Evolutionary conservation across 2,797 vertebrate genomes (phyloP).

Genomic region (Centroberyx gerrardi): DNA sequence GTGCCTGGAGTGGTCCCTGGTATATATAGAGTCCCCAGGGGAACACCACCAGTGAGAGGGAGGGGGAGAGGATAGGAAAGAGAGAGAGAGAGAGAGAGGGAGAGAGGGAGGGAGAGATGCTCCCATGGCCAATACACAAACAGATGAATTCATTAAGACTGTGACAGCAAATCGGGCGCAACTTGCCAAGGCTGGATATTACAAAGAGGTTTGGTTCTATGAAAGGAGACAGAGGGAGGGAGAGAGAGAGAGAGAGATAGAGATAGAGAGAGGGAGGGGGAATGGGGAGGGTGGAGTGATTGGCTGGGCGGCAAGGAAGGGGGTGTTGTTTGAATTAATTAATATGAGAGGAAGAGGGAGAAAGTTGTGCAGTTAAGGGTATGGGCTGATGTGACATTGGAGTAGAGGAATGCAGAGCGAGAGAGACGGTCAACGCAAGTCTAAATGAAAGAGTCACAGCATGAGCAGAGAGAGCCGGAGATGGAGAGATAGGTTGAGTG

Average conservation of each 20-base stretch:
- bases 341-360: slow-evolving; percentile 77
- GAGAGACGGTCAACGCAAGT: slow-evolving; percentile 37
- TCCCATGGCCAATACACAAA: slow-evolving; percentile 91
- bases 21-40: slow-evolving; percentile 90
- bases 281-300: slow-evolving; percentile 54
- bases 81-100: slow-evolving; percentile 60
- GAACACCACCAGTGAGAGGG: slow-evolving; percentile 75
- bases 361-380: slow-evolving; percentile 72
- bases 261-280: slow-evolving; percentile 49
- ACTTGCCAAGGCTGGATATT: slow-evolving; percentile 89
- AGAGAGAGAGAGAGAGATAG: slow-evolving; percentile 57
- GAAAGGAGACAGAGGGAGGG: slow-evolving; percentile 81
- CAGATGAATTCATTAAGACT: slow-evolving; percentile 94
- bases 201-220: slow-evolving; percentile 87
- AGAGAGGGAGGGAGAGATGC: slow-evolving; percentile 80
- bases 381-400: slow-evolving; percentile 69
- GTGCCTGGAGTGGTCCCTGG: slow-evolving; percentile 75
- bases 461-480: slow-evolving; percentile 44
- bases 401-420: slow-evolving; percentile 51
- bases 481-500: slow-evolving; percentile 54
- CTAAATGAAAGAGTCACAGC: slow-evolving; percentile 49
- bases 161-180: slow-evolving; percentile 87
- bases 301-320: slow-evolving; percentile 70
- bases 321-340: slow-evolving; percentile 86
- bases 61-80: slow-evolving; percentile 66